phyloP scores from a whole-genome alignment of 2,113 vertebrate species.

The Pardalotus punctatus region DNA sequence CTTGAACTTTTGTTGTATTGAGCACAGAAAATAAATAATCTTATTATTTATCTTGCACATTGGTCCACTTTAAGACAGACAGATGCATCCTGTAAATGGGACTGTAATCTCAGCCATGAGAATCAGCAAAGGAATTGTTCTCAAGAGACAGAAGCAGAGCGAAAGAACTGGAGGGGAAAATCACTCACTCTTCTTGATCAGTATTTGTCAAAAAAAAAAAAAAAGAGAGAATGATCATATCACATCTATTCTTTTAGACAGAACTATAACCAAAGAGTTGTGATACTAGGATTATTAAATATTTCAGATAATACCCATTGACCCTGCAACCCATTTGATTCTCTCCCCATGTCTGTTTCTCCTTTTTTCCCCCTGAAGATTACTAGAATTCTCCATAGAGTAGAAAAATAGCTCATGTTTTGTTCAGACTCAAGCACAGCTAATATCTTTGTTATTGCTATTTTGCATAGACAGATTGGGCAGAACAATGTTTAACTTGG shows the following conservation, averaged over 20 bases:
- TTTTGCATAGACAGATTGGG: background rate
- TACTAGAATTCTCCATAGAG: background rate
- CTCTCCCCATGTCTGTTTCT: background rate
- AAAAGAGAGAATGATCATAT: background rate
- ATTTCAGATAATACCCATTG: background rate
- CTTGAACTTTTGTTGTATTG: background rate
- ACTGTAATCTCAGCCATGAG: background rate
- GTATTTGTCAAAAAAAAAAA: background rate
- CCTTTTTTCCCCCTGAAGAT: background rate
- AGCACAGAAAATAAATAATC: background rate
- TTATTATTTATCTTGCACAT: constrained; percentile 2
- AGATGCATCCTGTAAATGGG: background rate
- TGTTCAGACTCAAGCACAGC: background rate
- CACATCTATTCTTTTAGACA: background rate
- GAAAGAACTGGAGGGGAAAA: constrained; percentile 14
- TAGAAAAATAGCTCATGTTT: background rate
- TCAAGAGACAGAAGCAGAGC: constrained; percentile 16
- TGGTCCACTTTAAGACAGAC: background rate
- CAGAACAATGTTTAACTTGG: background rate
- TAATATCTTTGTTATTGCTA: background rate
- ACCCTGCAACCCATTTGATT: background rate
- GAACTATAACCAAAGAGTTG: background rate
- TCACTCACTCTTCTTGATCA: constrained; percentile 13
- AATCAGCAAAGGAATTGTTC: constrained; percentile 35
- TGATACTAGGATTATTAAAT: background rate